Evolutionary conservation across 2,113 vertebrate genomes (phyloP).

Genomic region (Chrysochloris asiatica): DNA sequence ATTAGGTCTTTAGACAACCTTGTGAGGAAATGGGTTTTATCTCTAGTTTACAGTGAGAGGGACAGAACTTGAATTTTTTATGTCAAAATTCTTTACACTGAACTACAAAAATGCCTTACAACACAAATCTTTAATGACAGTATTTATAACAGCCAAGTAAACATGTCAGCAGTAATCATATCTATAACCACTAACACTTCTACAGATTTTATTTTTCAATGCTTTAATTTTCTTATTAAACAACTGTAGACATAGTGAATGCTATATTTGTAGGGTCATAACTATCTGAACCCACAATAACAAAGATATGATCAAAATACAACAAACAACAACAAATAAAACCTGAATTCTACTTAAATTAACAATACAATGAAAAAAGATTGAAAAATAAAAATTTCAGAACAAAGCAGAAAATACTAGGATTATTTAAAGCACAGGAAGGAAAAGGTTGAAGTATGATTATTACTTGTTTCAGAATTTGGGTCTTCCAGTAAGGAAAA

Average conservation of each 20-base stretch:
- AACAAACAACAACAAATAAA: not conserved
- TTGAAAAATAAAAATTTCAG: constrained; percentile 6
- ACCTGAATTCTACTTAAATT: not conserved
- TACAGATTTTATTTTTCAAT: not conserved
- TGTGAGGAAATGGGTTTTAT: not conserved
- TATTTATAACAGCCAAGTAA: not conserved
- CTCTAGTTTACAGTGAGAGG: not conserved
- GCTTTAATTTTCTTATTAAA: not conserved
- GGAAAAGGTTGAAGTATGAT: not conserved
- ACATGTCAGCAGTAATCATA: not conserved
- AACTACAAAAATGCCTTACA: not conserved
- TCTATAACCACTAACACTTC: not conserved
- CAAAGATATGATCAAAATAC: not conserved
- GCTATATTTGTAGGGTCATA: not conserved
- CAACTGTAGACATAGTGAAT: not conserved
- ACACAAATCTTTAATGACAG: not conserved
- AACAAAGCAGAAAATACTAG: not conserved
- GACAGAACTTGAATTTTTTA: not conserved
- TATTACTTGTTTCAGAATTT: not conserved
- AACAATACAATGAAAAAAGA: not conserved
- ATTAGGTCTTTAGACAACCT: not conserved
- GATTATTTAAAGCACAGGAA: not conserved
- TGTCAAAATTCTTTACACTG: not conserved
- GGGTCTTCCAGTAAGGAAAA: not conserved
- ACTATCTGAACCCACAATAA: not conserved